Base-by-base conservation (phyloP, 2,888 invertebrate species). In the Uropetala carovei region DNA sequence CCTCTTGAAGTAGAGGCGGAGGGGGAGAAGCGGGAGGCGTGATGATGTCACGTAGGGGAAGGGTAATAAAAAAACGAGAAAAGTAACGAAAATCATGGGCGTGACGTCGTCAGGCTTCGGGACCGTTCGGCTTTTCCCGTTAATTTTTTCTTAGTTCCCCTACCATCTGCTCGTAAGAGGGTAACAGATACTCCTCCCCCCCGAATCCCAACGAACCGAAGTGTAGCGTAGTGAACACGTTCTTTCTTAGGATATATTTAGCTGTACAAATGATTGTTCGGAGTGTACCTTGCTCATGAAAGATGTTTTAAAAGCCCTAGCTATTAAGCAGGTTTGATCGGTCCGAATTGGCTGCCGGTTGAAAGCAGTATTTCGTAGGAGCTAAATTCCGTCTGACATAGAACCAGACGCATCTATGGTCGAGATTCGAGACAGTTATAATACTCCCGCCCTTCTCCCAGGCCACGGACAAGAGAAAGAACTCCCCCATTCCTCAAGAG, bases 11-110 rank as follows among this genome's bases (percentile, higher is more conserved):
- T 9, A 16, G 89, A 89, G 64, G 89, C 30, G 56, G 89, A 43
- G 89, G 56, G n/a, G 89, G 58, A 64, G 30, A 18, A 60, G 22
- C 59, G 11, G 4, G 60, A 43, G 89, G 59, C 89, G 89, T 89
- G 89, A 89, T 89, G 89, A 89, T 89, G 89, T 89, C 89, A 89
- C 43, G 30, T 22, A 89, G n/a, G 89, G 14, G 18, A 60, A 89
- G 60, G 43, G 75, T 75, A 89, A 43, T 30, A 89, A 86, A 86
- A 59, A 84, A 89, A 64, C 18, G 10, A 75, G 43, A 75, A 75
- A 75, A 75, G 75, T 75, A 75, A 75, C 75, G 22, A 22, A 56
- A 68, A 89, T 89, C 89, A 89, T 68, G 89, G 60, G 89, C 68
- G 89, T 89, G 89, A 89, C 89, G 89, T 89, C n/a, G 60, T 64